Percentiles rank a stretch among this genome's conserved stretches.
These are phyloP conservation scores for Xestoiulus laeticollis DNA, from an alignment of 2,888 invertebrate genomes.

Conservation along the genomic window DNA sequence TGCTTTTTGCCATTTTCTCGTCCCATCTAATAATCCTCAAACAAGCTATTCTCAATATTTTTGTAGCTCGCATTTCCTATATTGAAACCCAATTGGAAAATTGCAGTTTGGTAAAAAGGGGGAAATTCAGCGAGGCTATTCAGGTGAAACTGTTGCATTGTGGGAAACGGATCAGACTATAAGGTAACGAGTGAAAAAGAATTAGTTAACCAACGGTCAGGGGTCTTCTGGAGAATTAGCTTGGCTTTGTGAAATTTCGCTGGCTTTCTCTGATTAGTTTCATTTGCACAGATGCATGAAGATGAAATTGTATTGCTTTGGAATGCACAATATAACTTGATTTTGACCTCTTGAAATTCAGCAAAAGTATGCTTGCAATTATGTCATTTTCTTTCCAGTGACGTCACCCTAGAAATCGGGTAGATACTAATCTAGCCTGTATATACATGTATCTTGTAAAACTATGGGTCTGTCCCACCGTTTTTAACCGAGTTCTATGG, in stretches of 20 bases:
- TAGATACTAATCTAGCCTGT: not conserved
- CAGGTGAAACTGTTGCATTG: not conserved
- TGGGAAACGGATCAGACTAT: not conserved
- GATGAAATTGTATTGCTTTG: not conserved
- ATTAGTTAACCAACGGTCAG: not conserved
- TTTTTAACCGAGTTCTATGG: too few species aligned
- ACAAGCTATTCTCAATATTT: not conserved
- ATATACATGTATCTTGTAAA: too few species aligned
- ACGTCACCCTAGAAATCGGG: not conserved
- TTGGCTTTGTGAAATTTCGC: not conserved
- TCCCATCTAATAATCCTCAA: not conserved
- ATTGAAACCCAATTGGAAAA: not conserved
- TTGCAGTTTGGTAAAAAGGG: not conserved
- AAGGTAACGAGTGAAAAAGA: not conserved
- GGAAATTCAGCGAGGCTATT: not conserved
- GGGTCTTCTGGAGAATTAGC: not conserved
- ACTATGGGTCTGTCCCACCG: too few species aligned
- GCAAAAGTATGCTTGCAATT: not conserved
- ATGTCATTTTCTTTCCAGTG: not conserved
- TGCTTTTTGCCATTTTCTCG: not conserved
- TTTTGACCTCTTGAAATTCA: not conserved
- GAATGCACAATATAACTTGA: not conserved
- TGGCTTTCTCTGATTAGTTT: not conserved
- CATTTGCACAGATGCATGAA: not conserved
- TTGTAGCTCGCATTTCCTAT: not conserved